Evolutionary conservation across 2,113 vertebrate genomes (phyloP).

Genomic region (Myotis davidii): DNA sequence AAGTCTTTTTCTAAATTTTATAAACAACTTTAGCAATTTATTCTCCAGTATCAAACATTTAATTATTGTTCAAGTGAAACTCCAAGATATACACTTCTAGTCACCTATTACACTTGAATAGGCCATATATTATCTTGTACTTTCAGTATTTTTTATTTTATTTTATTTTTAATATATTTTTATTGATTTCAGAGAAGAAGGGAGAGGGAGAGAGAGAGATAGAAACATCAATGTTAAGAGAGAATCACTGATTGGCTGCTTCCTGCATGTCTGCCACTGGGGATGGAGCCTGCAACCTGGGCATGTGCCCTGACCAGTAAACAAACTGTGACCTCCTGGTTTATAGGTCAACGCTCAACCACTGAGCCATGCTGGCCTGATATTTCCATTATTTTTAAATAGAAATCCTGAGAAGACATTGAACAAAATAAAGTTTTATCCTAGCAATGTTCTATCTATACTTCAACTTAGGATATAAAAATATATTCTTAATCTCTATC

Average conservation of each 20-base stretch:
- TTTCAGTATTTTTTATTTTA: not conserved
- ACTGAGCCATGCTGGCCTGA: too few relatives aligned
- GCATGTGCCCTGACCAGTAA: too few relatives aligned
- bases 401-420: not conserved
- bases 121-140: not conserved
- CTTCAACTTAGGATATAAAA: not conserved
- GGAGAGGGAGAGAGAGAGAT: too few relatives aligned
- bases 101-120: not conserved
- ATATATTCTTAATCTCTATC: not conserved
- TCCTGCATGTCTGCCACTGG: too few relatives aligned
- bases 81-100: not conserved
- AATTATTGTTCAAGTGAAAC: not conserved
- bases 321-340: too few relatives aligned
- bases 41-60: not conserved
- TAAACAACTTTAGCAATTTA: not conserved
- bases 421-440: not conserved
- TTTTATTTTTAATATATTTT: too few relatives aligned
- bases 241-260: too few relatives aligned
- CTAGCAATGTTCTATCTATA: not conserved
- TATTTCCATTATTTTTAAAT: not conserved
- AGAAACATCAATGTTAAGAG: too few relatives aligned
- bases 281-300: too few relatives aligned
- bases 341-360: too few relatives aligned
- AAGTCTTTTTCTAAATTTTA: not conserved
- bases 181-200: too few relatives aligned